Conservation (phyloP, 2,797 vertebrate genomes). For the Platalea minor region DNA sequence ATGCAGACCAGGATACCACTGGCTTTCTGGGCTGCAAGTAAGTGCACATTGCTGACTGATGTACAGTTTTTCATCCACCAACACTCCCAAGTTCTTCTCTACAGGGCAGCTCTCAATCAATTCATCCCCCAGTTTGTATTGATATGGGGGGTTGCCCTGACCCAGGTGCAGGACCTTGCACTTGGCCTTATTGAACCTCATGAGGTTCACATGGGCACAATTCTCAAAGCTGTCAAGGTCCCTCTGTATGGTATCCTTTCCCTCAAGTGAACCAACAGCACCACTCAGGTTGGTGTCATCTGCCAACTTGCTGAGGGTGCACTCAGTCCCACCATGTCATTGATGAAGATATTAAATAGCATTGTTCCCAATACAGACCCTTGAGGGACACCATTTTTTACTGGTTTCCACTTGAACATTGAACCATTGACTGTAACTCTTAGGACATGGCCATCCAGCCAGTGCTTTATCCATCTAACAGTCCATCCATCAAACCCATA, state of each 20-base stretch:
- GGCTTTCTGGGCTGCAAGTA: background rate
- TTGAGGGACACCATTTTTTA: background rate
- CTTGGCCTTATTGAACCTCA: background rate
- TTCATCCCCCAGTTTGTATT: background rate
- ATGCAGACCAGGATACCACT: no score
- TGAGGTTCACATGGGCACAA: background rate
- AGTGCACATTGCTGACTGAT: background rate
- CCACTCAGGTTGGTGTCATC: background rate
- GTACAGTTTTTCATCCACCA: background rate
- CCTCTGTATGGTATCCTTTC: background rate
- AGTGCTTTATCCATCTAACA: background rate
- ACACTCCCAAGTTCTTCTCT: background rate
- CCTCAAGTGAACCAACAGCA: background rate
- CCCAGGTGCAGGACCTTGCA: background rate
- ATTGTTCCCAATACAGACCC: background rate
- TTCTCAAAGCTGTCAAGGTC: background rate
- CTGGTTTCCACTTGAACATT: background rate
- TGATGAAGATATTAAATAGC: background rate
- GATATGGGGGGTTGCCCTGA: accelerated
- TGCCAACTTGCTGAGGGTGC: background rate
- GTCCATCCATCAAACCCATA: background rate
- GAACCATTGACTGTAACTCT: background rate
- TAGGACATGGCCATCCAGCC: background rate
- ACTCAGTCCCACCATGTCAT: accelerated
- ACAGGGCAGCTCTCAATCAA: background rate